Conservation (phyloP, 2,888 invertebrate genomes). For the Reticulitermes lucifugus region DNA sequence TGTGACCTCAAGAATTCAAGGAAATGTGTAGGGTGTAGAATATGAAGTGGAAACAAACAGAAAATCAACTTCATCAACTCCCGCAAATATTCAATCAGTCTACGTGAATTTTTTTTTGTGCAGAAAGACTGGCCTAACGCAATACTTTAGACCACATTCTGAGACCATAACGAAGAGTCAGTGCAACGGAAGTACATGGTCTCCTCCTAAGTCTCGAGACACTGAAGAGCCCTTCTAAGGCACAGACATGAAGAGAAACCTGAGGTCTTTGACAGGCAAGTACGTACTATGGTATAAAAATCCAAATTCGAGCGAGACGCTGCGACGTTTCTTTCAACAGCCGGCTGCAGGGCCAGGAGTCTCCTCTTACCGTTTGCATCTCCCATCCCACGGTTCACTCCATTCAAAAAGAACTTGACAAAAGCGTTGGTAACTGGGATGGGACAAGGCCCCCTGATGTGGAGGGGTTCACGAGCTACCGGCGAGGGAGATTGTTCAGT, state of each 20-base stretch:
- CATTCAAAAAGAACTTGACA: constrained; percentile 45
- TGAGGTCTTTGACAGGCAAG: constrained; percentile 24
- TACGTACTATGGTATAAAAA: constrained; percentile 10
- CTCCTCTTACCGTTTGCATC: constrained; percentile 36
- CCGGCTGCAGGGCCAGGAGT: constrained; percentile 36
- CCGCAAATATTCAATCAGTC: too few species aligned
- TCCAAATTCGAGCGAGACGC: constrained; percentile 28
- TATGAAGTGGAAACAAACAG: too few species aligned
- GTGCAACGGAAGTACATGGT: neutral
- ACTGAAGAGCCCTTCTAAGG: neutral
- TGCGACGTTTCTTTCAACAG: constrained; percentile 27
- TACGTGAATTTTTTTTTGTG: too few species aligned
- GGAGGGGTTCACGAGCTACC: constrained; percentile 46
- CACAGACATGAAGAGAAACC: constrained; percentile 3
- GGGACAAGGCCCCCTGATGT: constrained; percentile 41
- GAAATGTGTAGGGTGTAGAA: too few species aligned
- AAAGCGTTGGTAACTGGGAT: constrained; percentile 27
- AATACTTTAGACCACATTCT: neutral
- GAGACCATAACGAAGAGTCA: neutral
- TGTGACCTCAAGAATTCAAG: too few species aligned
- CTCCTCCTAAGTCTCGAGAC: neutral
- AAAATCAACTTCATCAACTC: too few species aligned
- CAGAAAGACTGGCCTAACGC: too few species aligned
- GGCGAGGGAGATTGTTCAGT: constrained; percentile 44
- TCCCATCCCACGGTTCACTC: constrained; percentile 44